Evolutionary conservation across 2,888 invertebrate species (phyloP).

Genomic region (Eupithecia inturbata): DNA sequence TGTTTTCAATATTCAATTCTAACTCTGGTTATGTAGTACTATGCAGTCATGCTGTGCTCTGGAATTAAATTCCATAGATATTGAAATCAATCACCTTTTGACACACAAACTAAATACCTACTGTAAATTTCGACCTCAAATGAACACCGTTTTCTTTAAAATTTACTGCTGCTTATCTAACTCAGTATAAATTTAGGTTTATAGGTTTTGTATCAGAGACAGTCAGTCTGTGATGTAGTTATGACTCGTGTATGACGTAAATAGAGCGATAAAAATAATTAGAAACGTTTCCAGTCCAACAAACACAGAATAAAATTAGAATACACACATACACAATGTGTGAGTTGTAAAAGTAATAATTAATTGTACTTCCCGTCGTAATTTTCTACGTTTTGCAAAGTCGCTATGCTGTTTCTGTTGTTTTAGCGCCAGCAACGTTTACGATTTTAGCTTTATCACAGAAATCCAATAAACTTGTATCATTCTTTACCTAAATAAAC

Average conservation of each 20-base stretch:
- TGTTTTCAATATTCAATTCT: too few relatives aligned
- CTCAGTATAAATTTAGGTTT: conserved; percentile 17
- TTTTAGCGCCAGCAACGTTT: conserved; percentile 11
- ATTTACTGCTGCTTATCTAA: conserved; percentile 13
- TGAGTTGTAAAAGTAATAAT: conserved; percentile 29
- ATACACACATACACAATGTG: conserved; percentile 29
- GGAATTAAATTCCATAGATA: too few relatives aligned
- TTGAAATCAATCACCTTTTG: not conserved
- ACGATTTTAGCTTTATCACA: not conserved
- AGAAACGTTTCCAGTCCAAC: conserved; percentile 24
- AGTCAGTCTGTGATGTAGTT: conserved; percentile 7
- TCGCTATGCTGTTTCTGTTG: conserved; percentile 11
- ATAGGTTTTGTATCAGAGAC: conserved; percentile 20
- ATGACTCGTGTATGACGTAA: conserved; percentile 29
- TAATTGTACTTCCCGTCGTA: conserved; percentile 29
- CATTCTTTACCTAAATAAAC: not conserved
- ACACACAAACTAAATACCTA: not conserved
- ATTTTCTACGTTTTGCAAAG: conserved; percentile 13
- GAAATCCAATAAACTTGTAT: not conserved
- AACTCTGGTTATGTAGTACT: too few relatives aligned
- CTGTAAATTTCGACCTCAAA: not conserved
- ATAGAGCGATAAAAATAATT: conserved; percentile 25
- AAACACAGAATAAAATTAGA: conserved; percentile 27
- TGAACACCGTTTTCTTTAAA: not conserved
- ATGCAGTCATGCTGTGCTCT: too few relatives aligned